Evolutionary conservation across 2,797 vertebrate genomes (phyloP).

Genomic region (Paramormyrops hopkinsi): DNA sequence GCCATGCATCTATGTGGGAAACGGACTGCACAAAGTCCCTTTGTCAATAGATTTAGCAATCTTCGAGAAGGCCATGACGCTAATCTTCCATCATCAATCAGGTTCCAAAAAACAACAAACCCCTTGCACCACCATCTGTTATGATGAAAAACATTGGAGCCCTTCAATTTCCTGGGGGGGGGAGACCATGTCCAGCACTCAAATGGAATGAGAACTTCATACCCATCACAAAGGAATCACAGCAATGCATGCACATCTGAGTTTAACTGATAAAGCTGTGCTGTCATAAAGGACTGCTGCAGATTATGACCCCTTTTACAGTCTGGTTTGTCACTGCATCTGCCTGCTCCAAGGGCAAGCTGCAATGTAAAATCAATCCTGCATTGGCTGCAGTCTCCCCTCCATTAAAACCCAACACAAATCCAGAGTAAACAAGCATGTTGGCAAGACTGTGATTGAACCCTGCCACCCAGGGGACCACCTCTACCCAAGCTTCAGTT

Average conservation of each 20-base stretch:
- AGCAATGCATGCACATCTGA: neutral
- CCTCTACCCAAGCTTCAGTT: neutral
- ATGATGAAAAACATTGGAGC: neutral
- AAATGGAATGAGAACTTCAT: neutral
- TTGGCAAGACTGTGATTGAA: neutral
- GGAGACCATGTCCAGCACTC: neutral
- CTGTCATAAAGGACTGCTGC: neutral
- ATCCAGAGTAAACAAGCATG: neutral
- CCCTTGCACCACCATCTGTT: neutral
- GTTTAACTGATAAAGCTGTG: neutral
- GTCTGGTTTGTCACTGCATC: neutral
- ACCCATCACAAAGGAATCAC: neutral
- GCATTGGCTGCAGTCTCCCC: neutral
- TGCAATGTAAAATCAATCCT: neutral
- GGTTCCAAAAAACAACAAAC: neutral
- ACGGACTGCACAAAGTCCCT: neutral
- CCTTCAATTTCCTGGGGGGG: neutral
- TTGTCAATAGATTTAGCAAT: slow-evolving; percentile 5
- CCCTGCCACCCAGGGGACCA: neutral
- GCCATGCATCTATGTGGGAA: neutral
- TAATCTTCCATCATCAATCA: slow-evolving; percentile 5
- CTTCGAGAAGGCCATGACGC: neutral
- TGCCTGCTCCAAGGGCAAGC: neutral
- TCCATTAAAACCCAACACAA: neutral
- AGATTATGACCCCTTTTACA: neutral